These are phyloP conservation scores for Colletes gigas DNA, from an alignment of 1,140 invertebrate species.

Conservation along the genomic window DNA sequence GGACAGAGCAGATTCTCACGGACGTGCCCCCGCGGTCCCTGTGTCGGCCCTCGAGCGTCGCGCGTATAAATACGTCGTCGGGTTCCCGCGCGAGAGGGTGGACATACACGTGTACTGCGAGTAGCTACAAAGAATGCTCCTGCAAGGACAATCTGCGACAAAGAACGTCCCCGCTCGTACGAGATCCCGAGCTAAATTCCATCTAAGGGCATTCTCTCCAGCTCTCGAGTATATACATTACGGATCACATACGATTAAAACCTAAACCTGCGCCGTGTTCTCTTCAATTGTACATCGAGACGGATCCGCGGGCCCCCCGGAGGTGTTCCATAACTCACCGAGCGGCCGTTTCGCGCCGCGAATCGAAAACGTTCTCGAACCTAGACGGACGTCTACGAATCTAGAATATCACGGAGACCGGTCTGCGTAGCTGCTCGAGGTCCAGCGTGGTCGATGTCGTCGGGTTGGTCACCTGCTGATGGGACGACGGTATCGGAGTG, in stretches of 20 bases:
- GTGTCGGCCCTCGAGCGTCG: not conserved
- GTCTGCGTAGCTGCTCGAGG: slow-evolving; percentile 78
- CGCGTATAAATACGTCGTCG: slow-evolving; percentile 2
- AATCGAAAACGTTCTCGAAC: not conserved
- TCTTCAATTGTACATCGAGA: slow-evolving; percentile 1
- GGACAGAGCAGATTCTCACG: not conserved
- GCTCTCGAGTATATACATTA: too few species aligned
- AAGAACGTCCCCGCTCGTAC: too few species aligned
- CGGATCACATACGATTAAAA: slow-evolving; percentile 9
- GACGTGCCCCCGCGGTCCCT: not conserved
- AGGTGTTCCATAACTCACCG: not conserved
- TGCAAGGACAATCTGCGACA: too few species aligned
- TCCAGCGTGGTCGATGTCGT: slow-evolving; percentile 72
- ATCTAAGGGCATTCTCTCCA: too few species aligned
- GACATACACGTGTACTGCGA: too few species aligned
- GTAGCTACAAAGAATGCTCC: too few species aligned
- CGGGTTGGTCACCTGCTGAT: slow-evolving; percentile 69
- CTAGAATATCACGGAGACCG: slow-evolving; percentile 83
- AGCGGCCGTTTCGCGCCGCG: not conserved
- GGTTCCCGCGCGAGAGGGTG: not conserved
- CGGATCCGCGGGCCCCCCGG: not conserved
- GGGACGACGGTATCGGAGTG: slow-evolving; percentile 71
- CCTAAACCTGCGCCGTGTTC: not conserved
- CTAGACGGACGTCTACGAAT: not conserved
- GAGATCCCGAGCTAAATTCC: too few species aligned